A percentile compares a stretch with the other conserved stretches of the same genome.
Evolutionary conservation across 2,797 vertebrate species (phyloP).

Genomic region (Podarcis lilfordi): DNA sequence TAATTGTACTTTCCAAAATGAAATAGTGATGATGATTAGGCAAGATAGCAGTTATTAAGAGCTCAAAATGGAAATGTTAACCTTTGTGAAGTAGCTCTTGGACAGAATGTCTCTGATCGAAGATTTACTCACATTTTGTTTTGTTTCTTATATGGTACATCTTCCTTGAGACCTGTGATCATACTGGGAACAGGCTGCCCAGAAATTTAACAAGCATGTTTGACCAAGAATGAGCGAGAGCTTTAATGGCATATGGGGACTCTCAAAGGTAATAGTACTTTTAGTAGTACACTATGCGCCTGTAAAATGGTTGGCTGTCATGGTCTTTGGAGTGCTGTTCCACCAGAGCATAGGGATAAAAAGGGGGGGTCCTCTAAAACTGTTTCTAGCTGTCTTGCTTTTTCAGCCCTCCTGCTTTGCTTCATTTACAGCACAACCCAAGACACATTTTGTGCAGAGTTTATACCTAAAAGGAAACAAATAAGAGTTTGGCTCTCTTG

Average conservation of each 20-base stretch:
- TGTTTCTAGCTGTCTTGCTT: not conserved
- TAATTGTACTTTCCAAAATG: conserved; percentile 47
- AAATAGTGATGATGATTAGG: conserved; percentile 7
- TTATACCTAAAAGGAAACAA: not conserved
- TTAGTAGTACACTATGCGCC: not conserved
- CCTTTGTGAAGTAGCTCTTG: not conserved
- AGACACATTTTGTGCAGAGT: not conserved
- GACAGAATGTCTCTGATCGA: not conserved
- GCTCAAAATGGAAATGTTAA: conserved; percentile 37
- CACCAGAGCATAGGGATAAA: not conserved
- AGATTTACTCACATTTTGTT: not conserved
- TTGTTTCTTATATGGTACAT: not conserved
- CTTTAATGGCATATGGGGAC: not conserved
- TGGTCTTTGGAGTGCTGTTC: not conserved
- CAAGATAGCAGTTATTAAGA: not conserved
- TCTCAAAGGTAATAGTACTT: no score
- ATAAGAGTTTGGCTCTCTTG: not conserved
- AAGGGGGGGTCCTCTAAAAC: not conserved
- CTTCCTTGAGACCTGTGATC: not conserved
- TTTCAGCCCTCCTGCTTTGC: not conserved
- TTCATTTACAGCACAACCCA: not conserved
- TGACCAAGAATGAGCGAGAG: not conserved
- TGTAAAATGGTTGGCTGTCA: not conserved
- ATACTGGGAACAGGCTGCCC: conserved; percentile 23
- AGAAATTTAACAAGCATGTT: conserved; percentile 1